These are phyloP conservation scores for Tachypleus tridentatus DNA, from an alignment of 1,140 invertebrate species.

Conservation along the genomic window DNA sequence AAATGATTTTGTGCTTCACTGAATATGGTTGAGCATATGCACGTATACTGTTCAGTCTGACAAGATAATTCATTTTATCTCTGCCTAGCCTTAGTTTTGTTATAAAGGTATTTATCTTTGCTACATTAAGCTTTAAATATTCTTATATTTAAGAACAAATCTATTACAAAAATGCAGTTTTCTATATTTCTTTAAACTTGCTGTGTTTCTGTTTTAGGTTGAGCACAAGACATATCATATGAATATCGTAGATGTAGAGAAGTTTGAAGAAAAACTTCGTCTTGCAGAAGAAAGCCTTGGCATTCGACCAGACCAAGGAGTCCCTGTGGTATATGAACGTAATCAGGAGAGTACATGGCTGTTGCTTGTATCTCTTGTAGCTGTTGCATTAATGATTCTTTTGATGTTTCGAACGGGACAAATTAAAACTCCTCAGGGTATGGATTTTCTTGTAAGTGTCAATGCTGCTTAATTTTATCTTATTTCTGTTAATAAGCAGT, in stretches of 20 bases:
- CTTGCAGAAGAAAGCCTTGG: constrained; percentile 52
- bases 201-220: constrained; percentile 35
- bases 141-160: too few relatives aligned
- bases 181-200: too few relatives aligned
- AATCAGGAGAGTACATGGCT: constrained; percentile 53
- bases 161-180: too few relatives aligned
- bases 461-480: too few relatives aligned
- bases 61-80: too few relatives aligned
- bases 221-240: constrained; percentile 58
- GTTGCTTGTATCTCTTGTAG: constrained; percentile 50
- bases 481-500: too few relatives aligned
- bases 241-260: constrained; percentile 64
- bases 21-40: too few relatives aligned
- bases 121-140: too few relatives aligned
- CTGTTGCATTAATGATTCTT: constrained; percentile 52
- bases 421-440: constrained; percentile 52
- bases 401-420: constrained; percentile 51
- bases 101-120: too few relatives aligned
- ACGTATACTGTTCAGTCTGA: too few relatives aligned
- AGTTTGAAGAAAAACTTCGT: constrained; percentile 77
- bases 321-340: constrained; percentile 72
- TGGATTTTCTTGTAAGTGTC: constrained; percentile 61
- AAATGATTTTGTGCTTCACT: too few relatives aligned
- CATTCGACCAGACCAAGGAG: constrained; percentile 49
- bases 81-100: too few relatives aligned